Evolutionary conservation across 2,797 vertebrate genomes (phyloP).

Genomic region (Helostoma temminkii): DNA sequence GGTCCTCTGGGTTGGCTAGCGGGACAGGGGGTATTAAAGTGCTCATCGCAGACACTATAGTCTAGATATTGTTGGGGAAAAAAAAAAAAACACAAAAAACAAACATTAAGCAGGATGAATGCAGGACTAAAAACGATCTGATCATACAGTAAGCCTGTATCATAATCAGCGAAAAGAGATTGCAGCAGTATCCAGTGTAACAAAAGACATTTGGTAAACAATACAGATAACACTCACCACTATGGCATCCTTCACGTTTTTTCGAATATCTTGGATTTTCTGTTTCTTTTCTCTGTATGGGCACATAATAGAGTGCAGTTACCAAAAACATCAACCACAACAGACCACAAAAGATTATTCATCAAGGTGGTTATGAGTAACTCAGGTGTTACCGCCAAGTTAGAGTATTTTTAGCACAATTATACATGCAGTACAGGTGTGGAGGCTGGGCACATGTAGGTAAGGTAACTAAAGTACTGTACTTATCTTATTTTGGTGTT

Average conservation of each 20-base stretch:
- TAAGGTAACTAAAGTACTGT: neutral
- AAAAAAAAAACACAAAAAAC: slow-evolving; percentile 33
- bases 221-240: slow-evolving; percentile 90
- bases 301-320: slow-evolving; percentile 66
- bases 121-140: slow-evolving; percentile 32
- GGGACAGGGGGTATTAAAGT: slow-evolving; percentile 99
- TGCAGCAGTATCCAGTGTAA: slow-evolving; percentile 49
- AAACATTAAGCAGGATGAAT: slow-evolving; percentile 73
- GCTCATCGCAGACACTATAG: slow-evolving; percentile 99
- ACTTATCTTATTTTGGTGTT: neutral
- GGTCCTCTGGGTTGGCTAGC: slow-evolving; percentile 96
- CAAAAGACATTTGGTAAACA: slow-evolving; percentile 26
- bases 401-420: slow-evolving; percentile 15
- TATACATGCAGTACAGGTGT: slow-evolving; percentile 19
- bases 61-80: slow-evolving; percentile 81
- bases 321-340: slow-evolving; percentile 33
- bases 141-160: slow-evolving; percentile 63
- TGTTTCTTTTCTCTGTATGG: slow-evolving; percentile 97
- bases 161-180: slow-evolving; percentile 81
- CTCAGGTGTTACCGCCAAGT: slow-evolving; percentile 34
- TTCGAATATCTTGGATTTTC: slow-evolving; percentile 99
- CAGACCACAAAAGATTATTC: slow-evolving; percentile 34
- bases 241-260: slow-evolving; percentile 99
- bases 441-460: neutral
- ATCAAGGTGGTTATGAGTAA: slow-evolving; percentile 29